Percentiles rank a stretch among this genome's conserved stretches.
These are phyloP conservation scores for Cygnus atratus DNA, from an alignment of 2,113 vertebrate species.

Conservation along the genomic window DNA sequence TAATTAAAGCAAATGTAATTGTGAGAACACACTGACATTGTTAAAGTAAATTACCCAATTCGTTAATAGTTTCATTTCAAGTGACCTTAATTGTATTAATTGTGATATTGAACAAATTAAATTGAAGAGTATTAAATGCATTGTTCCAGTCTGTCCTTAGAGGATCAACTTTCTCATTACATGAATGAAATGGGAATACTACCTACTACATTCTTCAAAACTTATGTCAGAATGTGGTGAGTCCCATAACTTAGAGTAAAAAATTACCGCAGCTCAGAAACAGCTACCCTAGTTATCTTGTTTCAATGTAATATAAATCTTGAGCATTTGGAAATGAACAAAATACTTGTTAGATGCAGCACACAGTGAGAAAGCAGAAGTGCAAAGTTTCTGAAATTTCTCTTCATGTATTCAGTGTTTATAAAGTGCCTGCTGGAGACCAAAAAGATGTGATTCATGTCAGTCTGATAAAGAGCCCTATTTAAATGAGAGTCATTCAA, in stretches of 20 bases:
- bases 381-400: background rate
- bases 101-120: slow-evolving; percentile 79
- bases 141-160: slow-evolving; percentile 73
- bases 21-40: slow-evolving; percentile 80
- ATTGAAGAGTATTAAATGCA: slow-evolving; percentile 80
- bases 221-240: background rate
- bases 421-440: background rate
- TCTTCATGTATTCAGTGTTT: background rate
- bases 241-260: background rate
- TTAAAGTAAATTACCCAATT: slow-evolving; percentile 81
- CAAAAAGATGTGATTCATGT: background rate
- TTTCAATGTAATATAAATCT: background rate
- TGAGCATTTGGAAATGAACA: background rate
- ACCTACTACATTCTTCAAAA: slow-evolving; percentile 28
- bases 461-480: background rate
- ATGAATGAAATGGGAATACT: slow-evolving; percentile 71
- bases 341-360: background rate
- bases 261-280: background rate
- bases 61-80: slow-evolving; percentile 80
- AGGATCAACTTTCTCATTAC: slow-evolving; percentile 70
- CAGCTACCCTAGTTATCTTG: background rate
- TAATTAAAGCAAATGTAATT: slow-evolving; percentile 81
- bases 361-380: background rate
- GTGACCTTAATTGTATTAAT: slow-evolving; percentile 83
- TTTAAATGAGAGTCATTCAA: background rate